Evolutionary conservation across 35 echinoderm and acorn worm species (phyloP).

Genomic region (Lytechinus pictus): DNA sequence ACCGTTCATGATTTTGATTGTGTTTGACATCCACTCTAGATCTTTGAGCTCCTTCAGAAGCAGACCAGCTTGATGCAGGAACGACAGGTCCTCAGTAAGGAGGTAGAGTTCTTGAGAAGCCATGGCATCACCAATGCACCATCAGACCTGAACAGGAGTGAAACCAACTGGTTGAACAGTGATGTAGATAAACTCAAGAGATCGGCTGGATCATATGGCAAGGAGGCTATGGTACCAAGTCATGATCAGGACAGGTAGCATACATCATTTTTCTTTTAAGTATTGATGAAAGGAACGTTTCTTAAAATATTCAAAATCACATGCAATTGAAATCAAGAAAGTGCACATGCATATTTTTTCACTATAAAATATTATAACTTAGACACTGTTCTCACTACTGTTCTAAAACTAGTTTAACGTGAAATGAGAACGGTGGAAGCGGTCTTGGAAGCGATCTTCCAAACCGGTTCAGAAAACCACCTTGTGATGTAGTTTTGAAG

Average conservation of each 20-base stretch:
- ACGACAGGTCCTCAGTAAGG: slow-evolving; percentile 70
- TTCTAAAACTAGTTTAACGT: too few relatives aligned
- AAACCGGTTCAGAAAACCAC: too few relatives aligned
- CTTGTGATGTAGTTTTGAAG: too few relatives aligned
- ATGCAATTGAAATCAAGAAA: too few relatives aligned
- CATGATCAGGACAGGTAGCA: slow-evolving; percentile 32
- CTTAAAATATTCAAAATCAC: too few relatives aligned
- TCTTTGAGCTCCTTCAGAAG: slow-evolving; percentile 76
- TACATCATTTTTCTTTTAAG: neutral
- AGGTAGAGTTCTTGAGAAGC: slow-evolving; percentile 80
- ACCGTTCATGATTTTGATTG: neutral
- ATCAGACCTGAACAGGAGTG: slow-evolving; percentile 10
- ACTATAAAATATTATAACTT: too few relatives aligned
- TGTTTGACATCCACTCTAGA: slow-evolving; percentile 52
- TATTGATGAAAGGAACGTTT: neutral
- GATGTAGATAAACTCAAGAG: neutral
- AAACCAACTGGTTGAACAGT: neutral
- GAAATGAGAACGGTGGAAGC: too few relatives aligned
- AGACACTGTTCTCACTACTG: too few relatives aligned
- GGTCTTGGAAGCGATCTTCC: too few relatives aligned
- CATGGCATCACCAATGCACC: slow-evolving; percentile 27
- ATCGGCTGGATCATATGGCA: neutral
- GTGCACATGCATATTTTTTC: too few relatives aligned
- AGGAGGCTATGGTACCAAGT: neutral
- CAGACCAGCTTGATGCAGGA: slow-evolving; percentile 81